Conservation (phyloP, 2,113 vertebrate species). For the Butorides virescens region DNA sequence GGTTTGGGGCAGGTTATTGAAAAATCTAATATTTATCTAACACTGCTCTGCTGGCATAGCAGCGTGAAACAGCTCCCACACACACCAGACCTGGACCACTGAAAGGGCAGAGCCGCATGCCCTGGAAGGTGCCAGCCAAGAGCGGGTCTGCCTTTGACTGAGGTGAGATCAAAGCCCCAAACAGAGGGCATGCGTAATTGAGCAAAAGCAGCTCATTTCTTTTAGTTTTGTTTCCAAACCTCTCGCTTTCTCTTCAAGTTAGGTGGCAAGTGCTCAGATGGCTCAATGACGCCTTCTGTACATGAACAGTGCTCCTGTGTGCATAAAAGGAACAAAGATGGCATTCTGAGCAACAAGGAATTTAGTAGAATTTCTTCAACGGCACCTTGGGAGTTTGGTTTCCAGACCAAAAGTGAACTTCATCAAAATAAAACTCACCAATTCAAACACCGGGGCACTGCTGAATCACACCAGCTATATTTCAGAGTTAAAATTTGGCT, state of each 20-base stretch:
- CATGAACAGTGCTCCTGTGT: background rate
- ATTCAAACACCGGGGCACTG: background rate
- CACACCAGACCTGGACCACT: background rate
- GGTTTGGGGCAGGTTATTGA: background rate
- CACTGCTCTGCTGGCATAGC: background rate
- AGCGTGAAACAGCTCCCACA: background rate
- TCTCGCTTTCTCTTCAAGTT: background rate
- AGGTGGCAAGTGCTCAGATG: background rate
- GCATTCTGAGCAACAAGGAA: background rate
- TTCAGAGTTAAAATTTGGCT: background rate
- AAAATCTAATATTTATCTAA: background rate
- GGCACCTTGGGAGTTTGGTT: background rate
- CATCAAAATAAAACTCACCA: background rate
- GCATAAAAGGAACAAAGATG: background rate
- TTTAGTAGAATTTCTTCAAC: background rate
- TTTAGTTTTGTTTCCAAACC: background rate
- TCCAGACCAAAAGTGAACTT: background rate
- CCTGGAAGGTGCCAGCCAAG: too few species aligned
- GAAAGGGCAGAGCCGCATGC: background rate
- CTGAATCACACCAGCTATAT: background rate
- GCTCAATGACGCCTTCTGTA: background rate
- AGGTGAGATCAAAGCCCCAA: background rate
- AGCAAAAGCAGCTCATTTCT: background rate
- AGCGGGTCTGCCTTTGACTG: background rate
- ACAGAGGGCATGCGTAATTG: background rate